A percentile compares a stretch with the other conserved stretches of the same genome.
These are phyloP conservation scores for Dryomyza anilis DNA, from an alignment of 2,888 invertebrate species.

Conservation along the genomic window DNA sequence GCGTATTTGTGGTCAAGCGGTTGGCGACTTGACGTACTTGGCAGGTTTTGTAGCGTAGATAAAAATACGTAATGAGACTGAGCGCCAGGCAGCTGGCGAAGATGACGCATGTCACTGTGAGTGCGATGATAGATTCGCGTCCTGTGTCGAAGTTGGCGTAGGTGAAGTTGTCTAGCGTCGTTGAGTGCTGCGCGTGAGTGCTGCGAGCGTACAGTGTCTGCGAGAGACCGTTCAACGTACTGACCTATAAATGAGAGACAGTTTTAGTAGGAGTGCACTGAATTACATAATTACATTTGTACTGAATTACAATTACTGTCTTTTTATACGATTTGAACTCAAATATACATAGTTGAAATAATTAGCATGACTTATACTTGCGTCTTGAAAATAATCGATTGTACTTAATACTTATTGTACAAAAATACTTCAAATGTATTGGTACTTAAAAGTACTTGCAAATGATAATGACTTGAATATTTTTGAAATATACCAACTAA, in stretches of 20 bases:
- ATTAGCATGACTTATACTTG: too few relatives aligned
- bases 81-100: constrained; percentile 69
- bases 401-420: too few relatives aligned
- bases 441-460: too few relatives aligned
- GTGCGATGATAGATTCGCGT: constrained; percentile 56
- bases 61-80: constrained; percentile 65
- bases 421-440: too few relatives aligned
- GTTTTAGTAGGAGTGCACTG: background rate
- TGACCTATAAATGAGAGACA: constrained; percentile 40
- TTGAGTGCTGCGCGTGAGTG: constrained; percentile 59
- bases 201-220: constrained; percentile 71
- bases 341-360: too few relatives aligned
- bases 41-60: constrained; percentile 60
- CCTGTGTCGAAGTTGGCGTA: constrained; percentile 54
- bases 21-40: constrained; percentile 40
- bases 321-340: too few relatives aligned
- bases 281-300: too few relatives aligned
- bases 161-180: constrained; percentile 45
- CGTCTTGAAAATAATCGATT: too few relatives aligned
- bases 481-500: too few relatives aligned
- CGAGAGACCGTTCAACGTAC: constrained; percentile 67
- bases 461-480: too few relatives aligned
- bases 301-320: background rate
- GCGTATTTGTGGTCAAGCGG: constrained; percentile 62
- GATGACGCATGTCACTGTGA: constrained; percentile 72